These are phyloP conservation scores for Megalopta genalis DNA, from an alignment of 1,140 invertebrate genomes.

Conservation along the genomic window DNA sequence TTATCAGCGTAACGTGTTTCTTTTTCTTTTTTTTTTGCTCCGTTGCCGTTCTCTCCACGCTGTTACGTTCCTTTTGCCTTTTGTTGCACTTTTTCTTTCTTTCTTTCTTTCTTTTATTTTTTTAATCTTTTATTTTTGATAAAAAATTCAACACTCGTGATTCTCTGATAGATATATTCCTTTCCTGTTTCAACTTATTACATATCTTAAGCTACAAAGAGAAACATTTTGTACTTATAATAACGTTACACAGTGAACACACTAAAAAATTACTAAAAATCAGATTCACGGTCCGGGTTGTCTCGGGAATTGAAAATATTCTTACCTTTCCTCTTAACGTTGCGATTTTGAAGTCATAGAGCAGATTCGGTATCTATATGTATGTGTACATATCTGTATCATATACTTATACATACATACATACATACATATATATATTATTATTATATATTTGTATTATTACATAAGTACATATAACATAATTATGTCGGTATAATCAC, in stretches of 20 bases:
- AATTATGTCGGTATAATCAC: too few species aligned
- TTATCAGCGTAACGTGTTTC: not conserved
- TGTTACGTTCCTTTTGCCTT: too few species aligned
- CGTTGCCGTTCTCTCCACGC: not conserved
- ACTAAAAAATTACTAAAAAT: conserved; percentile 43
- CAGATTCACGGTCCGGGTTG: conserved; percentile 24
- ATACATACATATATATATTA: too few species aligned
- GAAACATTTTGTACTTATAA: conserved; percentile 50
- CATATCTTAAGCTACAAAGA: conserved; percentile 49
- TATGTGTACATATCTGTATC: too few species aligned
- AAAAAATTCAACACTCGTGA: conserved; percentile 41
- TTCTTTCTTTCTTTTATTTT: not conserved
- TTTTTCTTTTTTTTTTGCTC: too few species aligned
- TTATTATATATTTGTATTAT: too few species aligned
- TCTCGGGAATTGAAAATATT: conserved; percentile 32
- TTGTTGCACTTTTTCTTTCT: not conserved
- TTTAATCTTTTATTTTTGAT: not conserved
- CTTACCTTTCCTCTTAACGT: conserved; percentile 8
- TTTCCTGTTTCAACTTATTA: conserved; percentile 47
- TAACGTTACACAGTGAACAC: conserved; percentile 45
- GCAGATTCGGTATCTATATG: conserved; percentile 14
- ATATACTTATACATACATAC: too few species aligned
- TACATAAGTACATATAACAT: too few species aligned
- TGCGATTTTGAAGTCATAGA: conserved; percentile 45
- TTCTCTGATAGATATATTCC: conserved; percentile 49